Evolutionary conservation across 23 tunicate genomes (phyloP), one percentile per base, ranked within the genome.

Genomic region (Halocynthia roretzi): DNA sequence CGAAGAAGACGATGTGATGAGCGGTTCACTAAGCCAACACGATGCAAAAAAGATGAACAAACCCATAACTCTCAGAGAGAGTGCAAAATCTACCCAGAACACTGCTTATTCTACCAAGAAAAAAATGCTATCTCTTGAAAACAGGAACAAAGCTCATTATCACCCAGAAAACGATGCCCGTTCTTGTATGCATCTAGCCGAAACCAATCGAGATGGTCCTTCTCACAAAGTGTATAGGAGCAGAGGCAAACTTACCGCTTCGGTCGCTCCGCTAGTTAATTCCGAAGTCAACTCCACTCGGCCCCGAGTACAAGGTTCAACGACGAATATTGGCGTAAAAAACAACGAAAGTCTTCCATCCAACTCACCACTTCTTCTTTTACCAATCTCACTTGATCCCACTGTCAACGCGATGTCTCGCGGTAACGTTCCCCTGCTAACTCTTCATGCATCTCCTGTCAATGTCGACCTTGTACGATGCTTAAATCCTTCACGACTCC

Each of bases 221-320:
- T 21, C 71, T 12, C 23, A 48, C 56, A 74, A 48, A 62, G 9
- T n/a, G 8, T 20, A 54, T 10, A 20, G 31, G 6, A 53, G 56
- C 6, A 74, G 56, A 54, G 56, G 50, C 8, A 74, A 74, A 53
- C 78, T 81, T 15, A 84, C 85, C 6, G 96, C 96, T n/a, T 84
- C 96, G 7, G 96, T 89, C 0, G 82, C 81, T 6, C 96, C 96
- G n/a, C 57, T 89, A 20, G 61, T 83, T 11, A 80, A 89, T 74
- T 6, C 57, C 56, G 51, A 66, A 78, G 7, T 40, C 69, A 19
- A 51, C 40, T 17, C 80, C 86, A 19, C 57, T 8, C 20, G 56
- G 6, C 56, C 78, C n/a, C 50, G 18, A 54, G 15, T 50, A 7
- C 23, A 54, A 20, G n/a, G 22, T 31, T 10, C 78, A 56, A 20